Evolutionary conservation across 2,797 vertebrate genomes (phyloP), one percentile per base, ranked within the genome.

Genomic region (Lepilemur septentrionalis): DNA sequence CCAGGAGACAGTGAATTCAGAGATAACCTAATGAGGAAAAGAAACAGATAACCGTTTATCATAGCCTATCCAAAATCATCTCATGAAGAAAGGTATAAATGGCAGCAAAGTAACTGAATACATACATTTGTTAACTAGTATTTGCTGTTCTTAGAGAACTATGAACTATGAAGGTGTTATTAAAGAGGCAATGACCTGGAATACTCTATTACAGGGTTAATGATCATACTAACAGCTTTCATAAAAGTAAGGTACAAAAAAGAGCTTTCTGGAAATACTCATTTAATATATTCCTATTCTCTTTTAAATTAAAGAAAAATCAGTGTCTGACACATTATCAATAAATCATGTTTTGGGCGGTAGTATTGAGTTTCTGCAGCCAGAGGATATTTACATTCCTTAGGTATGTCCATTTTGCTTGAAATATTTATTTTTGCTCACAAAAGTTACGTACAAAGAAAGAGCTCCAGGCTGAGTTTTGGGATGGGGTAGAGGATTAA

Each of bases 11-110:
- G 70, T 82, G 83, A 84, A 96, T 84, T 96, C 38, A 75, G 69
- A 84, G 88, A 94, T 92, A 94, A 94, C 65, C 55, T 93, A 95
- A 95, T 96, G 73, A 87, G 85, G 59, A 97, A 93, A 89, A 91
- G 72, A 96, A 95, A 82, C 38, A 85, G 65, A 82, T 78, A 91
- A 61, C 55, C 35, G 57, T 89, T 94, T 96, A 89, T 88, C 43
- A 91, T 4, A 91, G 23, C 14, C 48, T 95, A 96, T 79, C 35
- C 28, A 94, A 97, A 87, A 82, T 69, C 80, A 95, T 28, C 20
- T 81, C 84, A 59, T 57, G 46, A 88, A 97, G 55, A 94, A 94
- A 90, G 50, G 38, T 28, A 79, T 61, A 93, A 93, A 70, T 78
- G 89, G 30, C 30, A 94, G 75, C 81, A 85, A 72, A 69, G 43